phyloP scores from a whole-genome alignment of 2,888 invertebrate species.

The Drosophila paranaensis region DNA sequence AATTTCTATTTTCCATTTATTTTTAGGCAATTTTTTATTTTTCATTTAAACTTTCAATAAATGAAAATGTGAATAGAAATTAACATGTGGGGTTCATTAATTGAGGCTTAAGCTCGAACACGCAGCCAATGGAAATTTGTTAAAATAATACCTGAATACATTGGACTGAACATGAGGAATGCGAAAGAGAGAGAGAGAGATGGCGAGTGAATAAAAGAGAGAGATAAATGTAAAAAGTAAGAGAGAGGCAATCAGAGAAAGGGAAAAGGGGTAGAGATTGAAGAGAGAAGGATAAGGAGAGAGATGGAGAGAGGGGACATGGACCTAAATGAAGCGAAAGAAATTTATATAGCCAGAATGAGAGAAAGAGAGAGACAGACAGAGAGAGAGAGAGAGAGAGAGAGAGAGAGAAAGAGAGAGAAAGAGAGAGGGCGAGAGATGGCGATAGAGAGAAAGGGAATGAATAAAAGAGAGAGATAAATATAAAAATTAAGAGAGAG shows the following conservation, averaged over 20 bases:
- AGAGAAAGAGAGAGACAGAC: neutral
- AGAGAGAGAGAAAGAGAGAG: neutral
- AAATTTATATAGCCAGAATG: too few species aligned
- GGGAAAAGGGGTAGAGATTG: neutral
- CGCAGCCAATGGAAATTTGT: neutral
- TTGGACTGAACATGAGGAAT: too few species aligned
- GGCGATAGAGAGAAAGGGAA: neutral
- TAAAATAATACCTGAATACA: neutral
- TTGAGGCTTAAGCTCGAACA: neutral
- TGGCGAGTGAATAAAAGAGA: too few species aligned
- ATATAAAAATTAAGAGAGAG: too few species aligned
- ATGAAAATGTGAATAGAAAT: neutral
- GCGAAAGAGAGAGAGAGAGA: neutral
- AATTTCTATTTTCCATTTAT: neutral
- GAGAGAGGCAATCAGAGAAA: too few species aligned
- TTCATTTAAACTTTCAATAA: neutral
- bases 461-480: too few species aligned
- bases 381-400: neutral
- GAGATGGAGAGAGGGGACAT: too few species aligned
- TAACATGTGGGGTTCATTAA: neutral
- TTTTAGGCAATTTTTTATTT: neutral
- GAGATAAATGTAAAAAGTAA: too few species aligned
- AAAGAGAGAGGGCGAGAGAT: neutral
- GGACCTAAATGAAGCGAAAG: too few species aligned
- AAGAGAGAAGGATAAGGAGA: too few species aligned